Percentiles rank a stretch among this genome's conserved stretches.
These are phyloP conservation scores for Druon quercuslanigerum DNA, from an alignment of 1,140 invertebrate species.

Conservation along the genomic window DNA sequence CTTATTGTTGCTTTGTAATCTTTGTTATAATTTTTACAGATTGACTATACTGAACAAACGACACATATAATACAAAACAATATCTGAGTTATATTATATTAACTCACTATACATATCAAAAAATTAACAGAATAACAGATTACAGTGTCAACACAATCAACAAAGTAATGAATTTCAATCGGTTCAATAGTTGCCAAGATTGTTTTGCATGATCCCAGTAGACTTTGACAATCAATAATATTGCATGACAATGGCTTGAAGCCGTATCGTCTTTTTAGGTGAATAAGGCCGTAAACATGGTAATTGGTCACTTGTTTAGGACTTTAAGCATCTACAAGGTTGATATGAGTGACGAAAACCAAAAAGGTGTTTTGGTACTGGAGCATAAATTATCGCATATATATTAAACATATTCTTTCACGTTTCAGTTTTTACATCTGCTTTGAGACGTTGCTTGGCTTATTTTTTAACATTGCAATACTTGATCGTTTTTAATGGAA, in stretches of 20 bases:
- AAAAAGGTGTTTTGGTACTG: no score
- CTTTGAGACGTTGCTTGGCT: constrained; percentile 27
- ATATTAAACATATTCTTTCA: background rate
- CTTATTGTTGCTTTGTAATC: constrained; percentile 44
- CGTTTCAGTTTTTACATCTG: background rate
- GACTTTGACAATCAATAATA: constrained; percentile 36
- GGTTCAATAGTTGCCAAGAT: constrained; percentile 53
- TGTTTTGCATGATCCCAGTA: constrained; percentile 50
- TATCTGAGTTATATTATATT: background rate
- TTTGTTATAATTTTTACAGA: constrained; percentile 55
- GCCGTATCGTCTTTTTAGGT: no score
- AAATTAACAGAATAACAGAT: constrained; percentile 51
- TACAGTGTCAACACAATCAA: constrained; percentile 52
- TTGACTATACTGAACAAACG: constrained; percentile 57
- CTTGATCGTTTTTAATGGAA: background rate
- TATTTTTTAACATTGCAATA: background rate
- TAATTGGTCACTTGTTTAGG: no score
- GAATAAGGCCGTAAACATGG: no score
- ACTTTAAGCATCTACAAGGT: no score
- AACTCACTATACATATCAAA: constrained; percentile 50
- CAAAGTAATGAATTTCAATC: constrained; percentile 53
- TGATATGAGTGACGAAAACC: no score
- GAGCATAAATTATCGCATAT: no score
- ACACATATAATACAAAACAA: constrained; percentile 36
- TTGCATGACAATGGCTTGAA: constrained; percentile 2